Conservation (phyloP, 35 echinoderm and acorn worm genomes). For the Diadema setosum region DNA sequence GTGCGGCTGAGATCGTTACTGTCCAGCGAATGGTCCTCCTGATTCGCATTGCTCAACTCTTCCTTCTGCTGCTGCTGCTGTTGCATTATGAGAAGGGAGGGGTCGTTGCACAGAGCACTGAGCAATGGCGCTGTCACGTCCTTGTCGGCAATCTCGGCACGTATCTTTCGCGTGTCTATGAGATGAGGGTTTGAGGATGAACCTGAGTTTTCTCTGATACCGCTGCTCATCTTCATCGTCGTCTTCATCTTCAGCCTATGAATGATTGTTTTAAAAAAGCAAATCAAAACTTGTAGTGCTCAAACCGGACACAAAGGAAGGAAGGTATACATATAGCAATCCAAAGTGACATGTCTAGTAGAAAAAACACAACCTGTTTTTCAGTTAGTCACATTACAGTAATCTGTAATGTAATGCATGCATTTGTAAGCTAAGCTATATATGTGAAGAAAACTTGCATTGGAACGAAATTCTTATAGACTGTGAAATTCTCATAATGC, state of each 20-base stretch:
- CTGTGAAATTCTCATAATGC: too few species aligned
- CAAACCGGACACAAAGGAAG: too few species aligned
- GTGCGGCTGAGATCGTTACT: slow-evolving; percentile 39
- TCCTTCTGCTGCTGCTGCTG: slow-evolving; percentile 41
- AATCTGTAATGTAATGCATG: too few species aligned
- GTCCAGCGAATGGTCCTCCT: slow-evolving; percentile 26
- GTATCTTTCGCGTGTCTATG: slow-evolving; percentile 76
- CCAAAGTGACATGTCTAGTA: too few species aligned
- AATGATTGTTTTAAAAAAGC: too few species aligned
- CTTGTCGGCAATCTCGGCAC: slow-evolving; percentile 78
- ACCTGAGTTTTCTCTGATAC: neutral
- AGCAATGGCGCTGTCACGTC: slow-evolving; percentile 80
- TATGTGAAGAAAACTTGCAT: too few species aligned
- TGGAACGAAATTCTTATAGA: too few species aligned
- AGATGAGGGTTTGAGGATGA: slow-evolving; percentile 8
- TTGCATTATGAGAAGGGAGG: slow-evolving; percentile 73
- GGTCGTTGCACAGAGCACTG: slow-evolving; percentile 91
- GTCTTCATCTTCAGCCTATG: slow-evolving; percentile 63
- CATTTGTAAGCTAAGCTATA: too few species aligned
- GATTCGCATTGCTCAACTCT: slow-evolving; percentile 35
- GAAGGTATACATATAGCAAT: too few species aligned
- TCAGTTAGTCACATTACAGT: too few species aligned
- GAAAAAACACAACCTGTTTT: too few species aligned
- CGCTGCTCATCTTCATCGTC: slow-evolving; percentile 39
- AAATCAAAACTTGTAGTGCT: too few species aligned